Conservation (phyloP, 2,888 invertebrate species). For the Stegophylla sp. region DNA sequence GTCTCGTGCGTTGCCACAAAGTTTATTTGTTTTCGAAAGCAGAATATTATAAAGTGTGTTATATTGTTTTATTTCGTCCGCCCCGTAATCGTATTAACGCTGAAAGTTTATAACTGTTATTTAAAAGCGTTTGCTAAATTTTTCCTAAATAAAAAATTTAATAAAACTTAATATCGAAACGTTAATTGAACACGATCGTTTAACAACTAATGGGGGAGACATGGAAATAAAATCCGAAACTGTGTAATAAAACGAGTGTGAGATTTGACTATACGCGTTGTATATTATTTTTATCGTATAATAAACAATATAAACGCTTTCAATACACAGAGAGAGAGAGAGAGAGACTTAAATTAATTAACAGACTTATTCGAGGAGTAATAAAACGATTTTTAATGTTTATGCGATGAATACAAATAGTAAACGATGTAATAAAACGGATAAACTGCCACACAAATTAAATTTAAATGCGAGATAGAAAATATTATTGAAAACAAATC, state of each 20-base stretch:
- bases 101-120: too few relatives aligned
- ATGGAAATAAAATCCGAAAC: constrained; percentile 16
- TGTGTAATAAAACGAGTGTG: neutral
- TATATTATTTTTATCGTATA: neutral
- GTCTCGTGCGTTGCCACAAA: too few relatives aligned
- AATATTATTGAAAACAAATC: neutral
- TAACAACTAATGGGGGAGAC: neutral
- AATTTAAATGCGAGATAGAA: neutral
- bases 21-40: too few relatives aligned
- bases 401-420: too few relatives aligned
- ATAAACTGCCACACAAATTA: neutral
- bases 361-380: neutral
- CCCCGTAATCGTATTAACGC: too few relatives aligned
- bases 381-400: neutral
- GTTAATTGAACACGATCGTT: constrained; percentile 2
- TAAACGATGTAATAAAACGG: neutral
- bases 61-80: too few relatives aligned
- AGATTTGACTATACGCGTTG: neutral
- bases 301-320: neutral
- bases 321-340: too few relatives aligned
- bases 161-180: neutral
- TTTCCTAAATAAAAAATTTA: neutral
- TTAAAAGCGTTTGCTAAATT: neutral
- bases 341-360: constrained; percentile 1
- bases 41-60: too few relatives aligned